These are phyloP conservation scores for Sogatella furcifera DNA, from an alignment of 1,140 invertebrate genomes.

Conservation along the genomic window DNA sequence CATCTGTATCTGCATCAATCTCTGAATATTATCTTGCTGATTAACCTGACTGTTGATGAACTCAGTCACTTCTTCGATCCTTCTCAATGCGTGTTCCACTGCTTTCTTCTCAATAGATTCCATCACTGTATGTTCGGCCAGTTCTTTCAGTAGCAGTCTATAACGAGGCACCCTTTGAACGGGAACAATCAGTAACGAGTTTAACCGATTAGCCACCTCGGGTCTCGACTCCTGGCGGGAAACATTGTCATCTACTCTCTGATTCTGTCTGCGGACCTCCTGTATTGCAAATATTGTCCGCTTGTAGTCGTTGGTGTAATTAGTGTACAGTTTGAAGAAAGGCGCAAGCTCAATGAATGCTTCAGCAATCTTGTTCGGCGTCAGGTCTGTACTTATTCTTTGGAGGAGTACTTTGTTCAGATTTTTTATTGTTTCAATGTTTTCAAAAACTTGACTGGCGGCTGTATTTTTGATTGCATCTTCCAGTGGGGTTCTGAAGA, in stretches of 20 bases:
- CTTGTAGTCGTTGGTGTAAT: slow-evolving; percentile 65
- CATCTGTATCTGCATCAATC: slow-evolving; percentile 53
- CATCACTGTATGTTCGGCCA: slow-evolving; percentile 25
- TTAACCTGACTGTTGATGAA: slow-evolving; percentile 60
- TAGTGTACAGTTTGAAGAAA: slow-evolving; percentile 67
- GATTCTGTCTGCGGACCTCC: slow-evolving; percentile 44
- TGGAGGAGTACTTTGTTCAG: neutral
- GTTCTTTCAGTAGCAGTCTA: slow-evolving; percentile 54
- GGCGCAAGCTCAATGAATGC: slow-evolving; percentile 60
- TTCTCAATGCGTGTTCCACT: slow-evolving; percentile 44
- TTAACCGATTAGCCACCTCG: slow-evolving; percentile 56
- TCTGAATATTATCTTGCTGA: slow-evolving; percentile 59
- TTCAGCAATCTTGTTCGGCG: slow-evolving; percentile 42
- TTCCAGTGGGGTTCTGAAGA: neutral
- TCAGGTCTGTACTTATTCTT: neutral
- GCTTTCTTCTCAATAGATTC: neutral
- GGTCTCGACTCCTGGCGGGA: slow-evolving; percentile 52
- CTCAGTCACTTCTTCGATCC: slow-evolving; percentile 51
- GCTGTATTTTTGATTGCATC: neutral
- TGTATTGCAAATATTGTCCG: slow-evolving; percentile 32
- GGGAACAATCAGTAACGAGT: slow-evolving; percentile 59
- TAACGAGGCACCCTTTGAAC: slow-evolving; percentile 68
- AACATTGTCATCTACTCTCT: slow-evolving; percentile 46
- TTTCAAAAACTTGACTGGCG: neutral
- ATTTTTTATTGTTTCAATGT: neutral